A percentile compares a stretch with the other conserved stretches of the same genome.
Evolutionary conservation across 2,113 vertebrate species (phyloP).

Genomic region (Ailuropoda melanoleuca): DNA sequence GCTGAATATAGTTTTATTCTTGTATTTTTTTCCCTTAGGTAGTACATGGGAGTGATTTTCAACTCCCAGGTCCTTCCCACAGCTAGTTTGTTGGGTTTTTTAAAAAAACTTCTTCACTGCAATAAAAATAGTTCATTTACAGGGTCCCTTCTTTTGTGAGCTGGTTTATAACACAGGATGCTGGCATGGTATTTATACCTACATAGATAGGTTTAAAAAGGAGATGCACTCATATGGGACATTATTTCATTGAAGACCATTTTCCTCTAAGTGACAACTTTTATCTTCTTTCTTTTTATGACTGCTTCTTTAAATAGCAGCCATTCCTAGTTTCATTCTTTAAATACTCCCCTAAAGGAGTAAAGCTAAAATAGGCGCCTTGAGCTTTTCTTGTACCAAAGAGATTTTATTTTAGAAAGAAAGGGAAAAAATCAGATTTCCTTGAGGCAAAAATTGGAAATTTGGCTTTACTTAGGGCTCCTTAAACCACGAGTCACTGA

Average conservation of each 20-base stretch:
- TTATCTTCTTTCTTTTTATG: conserved; percentile 23
- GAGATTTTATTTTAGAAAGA: neutral
- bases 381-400: neutral
- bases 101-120: neutral
- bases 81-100: neutral
- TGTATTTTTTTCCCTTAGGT: neutral
- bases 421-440: neutral
- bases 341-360: conserved; percentile 45
- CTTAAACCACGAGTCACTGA: neutral
- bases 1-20: conserved; percentile 4
- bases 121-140: neutral
- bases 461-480: neutral
- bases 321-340: conserved; percentile 48
- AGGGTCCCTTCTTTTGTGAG: neutral
- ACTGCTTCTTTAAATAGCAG: neutral
- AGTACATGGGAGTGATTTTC: neutral
- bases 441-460: conserved; percentile 21
- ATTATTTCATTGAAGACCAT: conserved; percentile 35
- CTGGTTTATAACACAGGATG: neutral
- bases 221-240: neutral
- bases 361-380: neutral
- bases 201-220: neutral
- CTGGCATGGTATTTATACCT: neutral
- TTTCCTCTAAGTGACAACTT: neutral
- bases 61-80: neutral